phyloP scores from a whole-genome alignment of 2,797 vertebrate genomes.

The Knipowitschia caucasica region DNA sequence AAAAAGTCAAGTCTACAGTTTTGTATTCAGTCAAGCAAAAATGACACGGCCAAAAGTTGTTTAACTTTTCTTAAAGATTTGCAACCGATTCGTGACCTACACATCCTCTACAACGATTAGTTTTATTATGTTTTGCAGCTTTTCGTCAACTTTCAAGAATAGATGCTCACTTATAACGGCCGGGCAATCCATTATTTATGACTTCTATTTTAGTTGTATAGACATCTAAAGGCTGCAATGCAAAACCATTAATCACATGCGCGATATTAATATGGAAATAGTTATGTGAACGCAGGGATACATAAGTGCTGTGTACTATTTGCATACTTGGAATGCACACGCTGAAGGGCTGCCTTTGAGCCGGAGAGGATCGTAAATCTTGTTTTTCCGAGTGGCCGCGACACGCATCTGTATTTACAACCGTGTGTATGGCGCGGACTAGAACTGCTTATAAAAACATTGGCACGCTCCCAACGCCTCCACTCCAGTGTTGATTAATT shows the following conservation, averaged over 20 bases:
- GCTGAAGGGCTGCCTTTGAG: slow-evolving; percentile 60
- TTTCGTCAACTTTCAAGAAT: too few species aligned
- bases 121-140: too few species aligned
- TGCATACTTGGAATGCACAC: slow-evolving; percentile 52
- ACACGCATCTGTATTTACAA: slow-evolving; percentile 58
- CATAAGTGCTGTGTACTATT: slow-evolving; percentile 40
- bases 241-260: slow-evolving; percentile 31
- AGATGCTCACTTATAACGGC: too few species aligned
- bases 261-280: slow-evolving; percentile 45
- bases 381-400: slow-evolving; percentile 43
- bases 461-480: slow-evolving; percentile 31
- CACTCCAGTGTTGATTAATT: slow-evolving; percentile 48
- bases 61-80: too few species aligned
- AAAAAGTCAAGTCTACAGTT: too few species aligned
- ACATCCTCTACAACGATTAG: too few species aligned
- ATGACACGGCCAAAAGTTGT: too few species aligned
- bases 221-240: not conserved
- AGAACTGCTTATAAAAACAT: slow-evolving; percentile 38
- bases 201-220: too few species aligned
- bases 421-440: slow-evolving; percentile 33
- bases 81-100: too few species aligned
- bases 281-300: slow-evolving; percentile 51
- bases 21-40: too few species aligned
- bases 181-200: too few species aligned
- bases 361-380: slow-evolving; percentile 67